Evolutionary conservation across 2,113 vertebrate species (phyloP).

Genomic region (Heterotis niloticus): DNA sequence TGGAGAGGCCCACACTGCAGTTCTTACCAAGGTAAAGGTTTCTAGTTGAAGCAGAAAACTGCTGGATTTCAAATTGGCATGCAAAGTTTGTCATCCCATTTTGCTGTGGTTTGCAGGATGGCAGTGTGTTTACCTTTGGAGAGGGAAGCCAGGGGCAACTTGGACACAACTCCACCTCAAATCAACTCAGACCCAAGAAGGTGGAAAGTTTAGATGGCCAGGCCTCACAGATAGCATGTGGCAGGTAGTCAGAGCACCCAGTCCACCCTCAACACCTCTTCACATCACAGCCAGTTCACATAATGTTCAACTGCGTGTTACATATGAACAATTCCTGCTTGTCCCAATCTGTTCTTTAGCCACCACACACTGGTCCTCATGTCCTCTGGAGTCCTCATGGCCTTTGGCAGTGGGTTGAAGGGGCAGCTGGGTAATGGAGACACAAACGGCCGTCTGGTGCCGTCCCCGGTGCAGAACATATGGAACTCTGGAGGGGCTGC

Average conservation of each 20-base stretch:
- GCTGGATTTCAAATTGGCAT: neutral
- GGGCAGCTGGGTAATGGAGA: slow-evolving; percentile 50
- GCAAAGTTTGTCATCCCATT: neutral
- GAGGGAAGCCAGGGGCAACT: slow-evolving; percentile 83
- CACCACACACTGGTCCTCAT: slow-evolving; percentile 51
- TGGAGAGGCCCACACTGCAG: slow-evolving; percentile 85
- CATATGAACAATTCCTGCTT: neutral
- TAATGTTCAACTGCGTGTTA: neutral
- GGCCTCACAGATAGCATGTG: slow-evolving; percentile 80
- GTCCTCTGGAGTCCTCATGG: slow-evolving; percentile 42
- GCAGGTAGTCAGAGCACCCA: slow-evolving; percentile 62
- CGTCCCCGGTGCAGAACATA: slow-evolving; percentile 41
- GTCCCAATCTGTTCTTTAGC: slow-evolving; percentile 30
- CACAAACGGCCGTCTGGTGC: slow-evolving; percentile 35
- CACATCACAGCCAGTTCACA: neutral
- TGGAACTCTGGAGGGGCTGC: slow-evolving; percentile 32
- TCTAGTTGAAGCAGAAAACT: neutral
- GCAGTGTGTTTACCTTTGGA: slow-evolving; percentile 87
- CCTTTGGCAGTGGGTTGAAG: slow-evolving; percentile 50
- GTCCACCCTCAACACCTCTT: neutral
- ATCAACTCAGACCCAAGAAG: slow-evolving; percentile 81
- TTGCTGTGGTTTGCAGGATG: slow-evolving; percentile 59
- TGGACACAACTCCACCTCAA: slow-evolving; percentile 80
- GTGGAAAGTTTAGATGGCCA: slow-evolving; percentile 78
- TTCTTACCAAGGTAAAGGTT: slow-evolving; percentile 77